Percentiles rank a stretch among this genome's conserved stretches.
These are phyloP conservation scores for Bos indicus DNA, from an alignment of 2,113 vertebrate species.

Conservation along the genomic window DNA sequence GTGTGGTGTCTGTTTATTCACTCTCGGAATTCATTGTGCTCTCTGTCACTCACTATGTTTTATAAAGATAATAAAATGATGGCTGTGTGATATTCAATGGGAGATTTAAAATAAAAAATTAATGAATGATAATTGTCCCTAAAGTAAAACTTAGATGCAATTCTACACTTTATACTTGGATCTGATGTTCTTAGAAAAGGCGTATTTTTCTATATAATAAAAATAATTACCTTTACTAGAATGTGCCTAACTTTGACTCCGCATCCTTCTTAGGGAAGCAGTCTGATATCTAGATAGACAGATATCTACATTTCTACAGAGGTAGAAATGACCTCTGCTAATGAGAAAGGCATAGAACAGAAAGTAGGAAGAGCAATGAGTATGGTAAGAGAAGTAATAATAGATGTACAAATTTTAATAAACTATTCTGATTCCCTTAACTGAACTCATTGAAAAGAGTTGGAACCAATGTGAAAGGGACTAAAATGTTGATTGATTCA, in stretches of 20 bases:
- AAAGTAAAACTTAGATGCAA: neutral
- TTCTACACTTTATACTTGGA: neutral
- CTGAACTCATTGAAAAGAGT: neutral
- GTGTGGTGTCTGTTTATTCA: neutral
- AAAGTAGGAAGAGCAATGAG: neutral
- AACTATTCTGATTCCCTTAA: neutral
- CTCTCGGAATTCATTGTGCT: neutral
- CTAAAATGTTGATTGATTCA: neutral
- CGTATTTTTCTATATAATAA: neutral
- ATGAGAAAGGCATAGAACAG: neutral
- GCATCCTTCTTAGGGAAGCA: neutral
- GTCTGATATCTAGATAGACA: neutral
- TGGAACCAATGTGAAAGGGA: neutral
- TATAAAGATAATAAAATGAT: constrained; percentile 3
- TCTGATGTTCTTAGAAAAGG: neutral
- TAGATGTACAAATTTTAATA: neutral
- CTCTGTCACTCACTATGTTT: neutral
- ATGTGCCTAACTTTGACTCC: neutral
- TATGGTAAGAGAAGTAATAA: neutral
- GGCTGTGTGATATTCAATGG: neutral
- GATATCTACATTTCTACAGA: too few species aligned
- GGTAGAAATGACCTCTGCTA: neutral
- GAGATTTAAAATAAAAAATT: neutral
- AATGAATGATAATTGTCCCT: neutral
- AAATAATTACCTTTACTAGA: neutral